Percentiles rank a stretch among this genome's conserved stretches.
These are phyloP conservation scores for Melinaea marsaeus DNA, from an alignment of 2,888 invertebrate genomes.

Conservation along the genomic window DNA sequence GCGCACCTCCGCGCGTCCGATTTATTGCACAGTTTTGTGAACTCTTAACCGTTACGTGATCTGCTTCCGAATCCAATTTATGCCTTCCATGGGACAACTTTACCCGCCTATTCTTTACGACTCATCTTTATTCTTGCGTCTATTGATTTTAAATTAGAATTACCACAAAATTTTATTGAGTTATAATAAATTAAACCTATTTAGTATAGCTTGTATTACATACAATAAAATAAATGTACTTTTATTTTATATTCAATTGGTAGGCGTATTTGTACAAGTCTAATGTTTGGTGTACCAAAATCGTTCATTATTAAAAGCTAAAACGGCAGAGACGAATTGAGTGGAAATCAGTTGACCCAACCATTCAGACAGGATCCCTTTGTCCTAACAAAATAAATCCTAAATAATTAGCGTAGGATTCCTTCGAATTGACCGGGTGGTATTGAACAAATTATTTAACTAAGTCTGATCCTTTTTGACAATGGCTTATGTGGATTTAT, in stretches of 20 bases:
- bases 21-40: conserved; percentile 78
- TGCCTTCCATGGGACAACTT: conserved; percentile 74
- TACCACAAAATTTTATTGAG: background rate
- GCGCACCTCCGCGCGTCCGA: conserved; percentile 76
- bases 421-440: conserved; percentile 33
- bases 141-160: conserved; percentile 30
- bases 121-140: conserved; percentile 45
- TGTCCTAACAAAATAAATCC: conserved; percentile 73
- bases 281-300: conserved; percentile 20
- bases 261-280: conserved; percentile 2
- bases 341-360: conserved; percentile 56
- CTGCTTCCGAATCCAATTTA: conserved; percentile 78
- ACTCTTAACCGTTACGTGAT: conserved; percentile 78
- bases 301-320: conserved; percentile 34
- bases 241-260: background rate
- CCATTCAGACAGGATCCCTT: conserved; percentile 50
- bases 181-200: too few species aligned
- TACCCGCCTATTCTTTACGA: conserved; percentile 72
- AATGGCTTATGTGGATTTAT: background rate
- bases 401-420: conserved; percentile 57
- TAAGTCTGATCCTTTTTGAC: conserved; percentile 8
- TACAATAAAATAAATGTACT: conserved; percentile 1
- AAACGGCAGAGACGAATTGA: conserved; percentile 50
- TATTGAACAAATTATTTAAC: conserved; percentile 25
- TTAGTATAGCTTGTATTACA: background rate